Evolutionary conservation across 2,797 vertebrate genomes (phyloP).

Genomic region (Gouania willdenowi): DNA sequence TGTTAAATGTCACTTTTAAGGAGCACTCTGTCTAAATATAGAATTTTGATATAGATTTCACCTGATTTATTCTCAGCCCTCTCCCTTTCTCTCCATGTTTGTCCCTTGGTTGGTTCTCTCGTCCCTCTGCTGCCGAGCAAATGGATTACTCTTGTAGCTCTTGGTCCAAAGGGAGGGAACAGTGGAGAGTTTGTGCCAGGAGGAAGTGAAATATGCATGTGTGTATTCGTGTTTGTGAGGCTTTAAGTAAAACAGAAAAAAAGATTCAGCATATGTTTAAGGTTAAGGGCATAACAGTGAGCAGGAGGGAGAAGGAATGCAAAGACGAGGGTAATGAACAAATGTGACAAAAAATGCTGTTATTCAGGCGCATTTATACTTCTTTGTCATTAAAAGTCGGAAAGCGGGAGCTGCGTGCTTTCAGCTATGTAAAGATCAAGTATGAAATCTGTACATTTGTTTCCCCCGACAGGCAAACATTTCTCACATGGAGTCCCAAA

Average conservation of each 20-base stretch:
- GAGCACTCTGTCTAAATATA: slow-evolving; percentile 2
- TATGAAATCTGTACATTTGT: slow-evolving; percentile 24
- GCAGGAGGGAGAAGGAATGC: background rate
- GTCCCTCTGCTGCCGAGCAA: slow-evolving; percentile 42
- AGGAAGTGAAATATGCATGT: slow-evolving; percentile 55
- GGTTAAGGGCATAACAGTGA: background rate
- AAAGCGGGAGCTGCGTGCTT: background rate
- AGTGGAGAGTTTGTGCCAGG: slow-evolving; percentile 35
- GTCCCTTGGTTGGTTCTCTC: slow-evolving; percentile 15
- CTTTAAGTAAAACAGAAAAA: background rate
- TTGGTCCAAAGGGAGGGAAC: slow-evolving; percentile 41
- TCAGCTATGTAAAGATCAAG: slow-evolving; percentile 15
- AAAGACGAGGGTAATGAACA: too few relatives aligned
- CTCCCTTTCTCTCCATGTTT: background rate
- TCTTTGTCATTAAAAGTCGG: background rate
- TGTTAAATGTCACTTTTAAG: background rate
- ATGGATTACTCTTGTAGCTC: slow-evolving; percentile 71
- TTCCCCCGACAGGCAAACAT: slow-evolving; percentile 25
- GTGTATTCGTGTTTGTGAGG: slow-evolving; percentile 1
- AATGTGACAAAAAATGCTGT: too few relatives aligned
- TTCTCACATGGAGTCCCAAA: slow-evolving; percentile 37
- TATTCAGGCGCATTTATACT: background rate
- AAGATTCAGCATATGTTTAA: slow-evolving; percentile 1
- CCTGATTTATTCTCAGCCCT: background rate
- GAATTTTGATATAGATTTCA: slow-evolving; percentile 2